Percentiles rank a stretch among this genome's conserved stretches.
phyloP scores from a whole-genome alignment of 1,140 invertebrate species.

The Aphaenogaster rudis region DNA sequence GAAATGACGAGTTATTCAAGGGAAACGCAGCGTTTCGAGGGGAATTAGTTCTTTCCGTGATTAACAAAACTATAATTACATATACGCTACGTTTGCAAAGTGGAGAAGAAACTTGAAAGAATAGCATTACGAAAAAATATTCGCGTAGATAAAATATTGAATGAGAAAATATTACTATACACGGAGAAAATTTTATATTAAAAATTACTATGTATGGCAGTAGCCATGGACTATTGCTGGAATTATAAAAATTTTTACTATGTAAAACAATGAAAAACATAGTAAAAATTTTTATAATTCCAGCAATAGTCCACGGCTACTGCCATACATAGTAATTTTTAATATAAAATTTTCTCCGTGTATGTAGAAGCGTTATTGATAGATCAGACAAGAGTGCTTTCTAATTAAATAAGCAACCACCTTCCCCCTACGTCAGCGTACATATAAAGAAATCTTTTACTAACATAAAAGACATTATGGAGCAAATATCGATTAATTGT shows the following conservation, averaged over 20 bases:
- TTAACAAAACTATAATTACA: not conserved
- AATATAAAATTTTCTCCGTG: too few relatives aligned
- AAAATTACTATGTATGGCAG: too few relatives aligned
- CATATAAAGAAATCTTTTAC: not conserved
- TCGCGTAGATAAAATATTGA: not conserved
- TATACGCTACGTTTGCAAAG: not conserved
- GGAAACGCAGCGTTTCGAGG: not conserved
- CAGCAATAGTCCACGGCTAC: too few relatives aligned
- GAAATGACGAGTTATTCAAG: slow-evolving; percentile 12
- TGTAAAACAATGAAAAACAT: too few relatives aligned
- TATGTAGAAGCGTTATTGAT: not conserved
- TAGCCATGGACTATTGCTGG: too few relatives aligned
- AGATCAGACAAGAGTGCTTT: not conserved
- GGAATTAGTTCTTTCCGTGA: not conserved
- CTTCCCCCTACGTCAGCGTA: not conserved
- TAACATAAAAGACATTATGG: not conserved
- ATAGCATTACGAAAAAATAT: not conserved
- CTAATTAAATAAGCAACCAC: not conserved
- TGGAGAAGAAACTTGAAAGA: not conserved
- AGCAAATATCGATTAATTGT: not conserved
- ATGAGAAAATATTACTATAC: not conserved
- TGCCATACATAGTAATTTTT: too few relatives aligned
- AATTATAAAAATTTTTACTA: too few relatives aligned
- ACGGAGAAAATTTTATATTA: too few relatives aligned
- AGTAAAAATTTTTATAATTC: too few relatives aligned